Evolutionary conservation across 1,140 invertebrate genomes (phyloP).

Genomic region (Leptinotarsa texana): DNA sequence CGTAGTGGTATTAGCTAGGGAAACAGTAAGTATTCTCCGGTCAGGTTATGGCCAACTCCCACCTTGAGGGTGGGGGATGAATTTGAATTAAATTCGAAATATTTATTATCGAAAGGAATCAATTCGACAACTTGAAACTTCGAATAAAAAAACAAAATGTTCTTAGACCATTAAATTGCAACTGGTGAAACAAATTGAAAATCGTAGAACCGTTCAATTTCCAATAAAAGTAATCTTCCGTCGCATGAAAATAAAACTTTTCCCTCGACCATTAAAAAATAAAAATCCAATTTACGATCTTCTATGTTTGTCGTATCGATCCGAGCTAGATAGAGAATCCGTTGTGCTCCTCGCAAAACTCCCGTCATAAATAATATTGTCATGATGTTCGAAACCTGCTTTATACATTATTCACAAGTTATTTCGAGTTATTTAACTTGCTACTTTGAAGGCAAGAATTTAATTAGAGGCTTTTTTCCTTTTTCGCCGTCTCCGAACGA

Average conservation of each 20-base stretch:
- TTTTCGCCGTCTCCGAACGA: neutral
- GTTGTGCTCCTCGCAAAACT: slow-evolving; percentile 1
- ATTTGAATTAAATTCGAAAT: no score
- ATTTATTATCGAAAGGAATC: no score
- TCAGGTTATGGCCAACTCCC: no score
- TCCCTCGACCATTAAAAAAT: neutral
- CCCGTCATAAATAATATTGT: slow-evolving; percentile 32
- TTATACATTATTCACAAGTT: slow-evolving; percentile 33
- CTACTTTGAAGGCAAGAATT: slow-evolving; percentile 26
- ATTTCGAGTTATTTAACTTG: slow-evolving; percentile 30
- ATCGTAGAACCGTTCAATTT: neutral
- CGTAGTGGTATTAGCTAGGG: no score
- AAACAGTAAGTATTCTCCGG: no score
- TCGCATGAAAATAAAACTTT: neutral
- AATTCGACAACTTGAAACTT: no score
- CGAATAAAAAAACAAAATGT: no score
- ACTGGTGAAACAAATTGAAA: neutral
- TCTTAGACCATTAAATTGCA: no score
- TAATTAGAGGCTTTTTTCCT: slow-evolving; percentile 30
- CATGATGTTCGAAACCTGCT: slow-evolving; percentile 26
- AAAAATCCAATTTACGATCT: slow-evolving; percentile 4
- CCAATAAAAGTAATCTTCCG: neutral
- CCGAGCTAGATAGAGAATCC: neutral
- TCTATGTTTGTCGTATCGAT: slow-evolving; percentile 28
- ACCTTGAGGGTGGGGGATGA: no score